Percentiles rank a stretch among this genome's conserved stretches.
Evolutionary conservation across 1,140 invertebrate species (phyloP).

Genomic region (Solen grandis): DNA sequence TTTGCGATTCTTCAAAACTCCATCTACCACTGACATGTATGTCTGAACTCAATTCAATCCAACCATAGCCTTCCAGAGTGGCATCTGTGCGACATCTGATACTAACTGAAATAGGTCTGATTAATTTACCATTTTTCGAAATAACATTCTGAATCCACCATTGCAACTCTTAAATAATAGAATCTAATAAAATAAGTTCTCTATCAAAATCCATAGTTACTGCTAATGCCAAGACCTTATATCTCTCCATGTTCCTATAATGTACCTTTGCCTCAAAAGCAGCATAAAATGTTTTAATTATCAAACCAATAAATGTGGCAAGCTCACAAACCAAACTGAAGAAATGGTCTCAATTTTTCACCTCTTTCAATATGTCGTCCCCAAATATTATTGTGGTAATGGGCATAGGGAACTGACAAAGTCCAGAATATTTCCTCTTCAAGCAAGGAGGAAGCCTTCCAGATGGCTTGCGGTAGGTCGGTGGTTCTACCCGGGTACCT

Average conservation of each 20-base stretch:
- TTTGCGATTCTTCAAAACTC: background rate
- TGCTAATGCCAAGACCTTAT: constrained; percentile 25
- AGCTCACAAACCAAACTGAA: constrained; percentile 20
- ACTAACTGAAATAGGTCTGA: background rate
- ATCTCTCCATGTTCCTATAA: constrained; percentile 43
- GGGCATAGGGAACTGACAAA: too few species aligned
- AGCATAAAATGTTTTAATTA: constrained; percentile 36
- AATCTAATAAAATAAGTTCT: constrained; percentile 2
- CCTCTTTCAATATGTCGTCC: constrained; percentile 15
- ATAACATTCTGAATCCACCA: too few species aligned
- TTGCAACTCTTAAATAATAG: constrained; percentile 14
- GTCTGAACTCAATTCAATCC: background rate
- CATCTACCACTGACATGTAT: constrained; percentile 24
- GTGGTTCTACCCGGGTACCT: too few species aligned
- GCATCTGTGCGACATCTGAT: constrained; percentile 16
- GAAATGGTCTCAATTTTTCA: background rate
- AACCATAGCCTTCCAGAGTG: too few species aligned
- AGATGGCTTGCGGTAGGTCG: too few species aligned
- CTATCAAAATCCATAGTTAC: constrained; percentile 39
- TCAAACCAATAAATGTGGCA: constrained; percentile 39
- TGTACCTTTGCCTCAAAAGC: constrained; percentile 25
- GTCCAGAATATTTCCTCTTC: constrained; percentile 19
- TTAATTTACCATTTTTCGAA: constrained; percentile 27
- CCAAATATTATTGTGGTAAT: constrained; percentile 22
- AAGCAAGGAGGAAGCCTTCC: background rate